Conservation (phyloP, 2,113 vertebrate genomes). For the Mormoops blainvillei region DNA sequence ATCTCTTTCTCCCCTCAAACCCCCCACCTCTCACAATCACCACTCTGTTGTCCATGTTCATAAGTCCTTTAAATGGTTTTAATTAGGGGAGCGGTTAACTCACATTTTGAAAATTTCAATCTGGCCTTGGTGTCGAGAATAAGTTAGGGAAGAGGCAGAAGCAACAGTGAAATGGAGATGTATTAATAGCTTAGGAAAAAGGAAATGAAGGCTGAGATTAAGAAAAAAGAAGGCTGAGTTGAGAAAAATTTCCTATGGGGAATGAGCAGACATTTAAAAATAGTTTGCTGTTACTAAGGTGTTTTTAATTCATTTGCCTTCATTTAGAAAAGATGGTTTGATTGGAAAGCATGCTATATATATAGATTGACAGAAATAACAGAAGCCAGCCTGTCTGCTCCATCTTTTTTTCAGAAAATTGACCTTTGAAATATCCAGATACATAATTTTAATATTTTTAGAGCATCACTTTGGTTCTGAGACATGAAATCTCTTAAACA, state of each 20-base stretch:
- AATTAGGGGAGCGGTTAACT: not conserved
- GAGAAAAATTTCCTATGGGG: not conserved
- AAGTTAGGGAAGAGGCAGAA: not conserved
- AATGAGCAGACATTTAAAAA: not conserved
- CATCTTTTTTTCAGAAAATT: constrained; percentile 23
- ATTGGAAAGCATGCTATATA: not conserved
- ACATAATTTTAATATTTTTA: constrained; percentile 25
- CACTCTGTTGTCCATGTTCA: no score
- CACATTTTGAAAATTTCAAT: not conserved
- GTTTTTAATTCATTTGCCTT: not conserved
- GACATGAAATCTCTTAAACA: constrained; percentile 2
- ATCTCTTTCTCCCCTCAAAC: no score
- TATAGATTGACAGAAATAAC: not conserved
- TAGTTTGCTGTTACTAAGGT: not conserved
- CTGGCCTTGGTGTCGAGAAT: not conserved
- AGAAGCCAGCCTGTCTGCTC: not conserved
- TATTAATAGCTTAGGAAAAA: not conserved
- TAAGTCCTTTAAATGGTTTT: not conserved
- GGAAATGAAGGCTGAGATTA: not conserved
- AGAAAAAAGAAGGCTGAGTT: not conserved
- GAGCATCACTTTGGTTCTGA: not conserved
- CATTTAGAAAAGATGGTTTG: not conserved
- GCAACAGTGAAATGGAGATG: not conserved
- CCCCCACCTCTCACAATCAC: no score
- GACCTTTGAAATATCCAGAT: constrained; percentile 1